Conservation (phyloP, 2,797 vertebrate genomes). For the Chelon auratus region DNA sequence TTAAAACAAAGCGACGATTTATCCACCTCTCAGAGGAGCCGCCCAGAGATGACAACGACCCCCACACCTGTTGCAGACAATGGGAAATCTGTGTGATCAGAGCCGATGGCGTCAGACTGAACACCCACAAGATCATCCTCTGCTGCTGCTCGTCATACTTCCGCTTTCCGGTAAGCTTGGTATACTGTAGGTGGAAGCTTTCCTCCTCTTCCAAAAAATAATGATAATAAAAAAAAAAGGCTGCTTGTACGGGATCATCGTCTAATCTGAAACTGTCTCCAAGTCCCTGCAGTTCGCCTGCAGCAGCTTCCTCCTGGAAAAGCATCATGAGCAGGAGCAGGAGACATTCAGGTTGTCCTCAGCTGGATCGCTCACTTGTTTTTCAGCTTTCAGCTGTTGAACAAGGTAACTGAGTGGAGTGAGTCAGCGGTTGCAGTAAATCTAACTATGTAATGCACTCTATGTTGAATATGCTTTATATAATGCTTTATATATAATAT, state of each 20-base stretch:
- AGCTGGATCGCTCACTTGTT: background rate
- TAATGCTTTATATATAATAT: no score
- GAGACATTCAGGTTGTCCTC: slow-evolving; percentile 15
- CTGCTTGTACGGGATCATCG: no score
- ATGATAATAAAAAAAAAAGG: no score
- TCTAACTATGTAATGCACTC: background rate
- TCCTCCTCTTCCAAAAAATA: no score
- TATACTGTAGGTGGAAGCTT: slow-evolving; percentile 19
- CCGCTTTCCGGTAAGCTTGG: slow-evolving; percentile 19
- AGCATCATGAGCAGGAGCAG: slow-evolving; percentile 22
- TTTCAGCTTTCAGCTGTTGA: slow-evolving; percentile 10
- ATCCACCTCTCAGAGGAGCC: slow-evolving; percentile 7
- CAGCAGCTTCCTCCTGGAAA: slow-evolving; percentile 10
- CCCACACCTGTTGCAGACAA: slow-evolving; percentile 1
- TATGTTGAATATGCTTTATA: no score
- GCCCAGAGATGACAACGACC: slow-evolving; percentile 6
- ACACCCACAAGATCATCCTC: slow-evolving; percentile 30
- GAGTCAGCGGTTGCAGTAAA: slow-evolving; percentile 4
- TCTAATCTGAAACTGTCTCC: no score
- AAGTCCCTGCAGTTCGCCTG: background rate
- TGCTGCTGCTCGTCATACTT: slow-evolving; percentile 13
- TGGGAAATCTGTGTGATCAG: slow-evolving; percentile 35
- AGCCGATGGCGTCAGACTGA: slow-evolving; percentile 10
- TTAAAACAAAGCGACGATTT: slow-evolving; percentile 4
- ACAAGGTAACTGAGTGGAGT: slow-evolving; percentile 3